Percentiles rank a stretch among this genome's conserved stretches.
These are phyloP conservation scores for Chelonus insularis DNA, from an alignment of 1,140 invertebrate species.

Conservation along the genomic window DNA sequence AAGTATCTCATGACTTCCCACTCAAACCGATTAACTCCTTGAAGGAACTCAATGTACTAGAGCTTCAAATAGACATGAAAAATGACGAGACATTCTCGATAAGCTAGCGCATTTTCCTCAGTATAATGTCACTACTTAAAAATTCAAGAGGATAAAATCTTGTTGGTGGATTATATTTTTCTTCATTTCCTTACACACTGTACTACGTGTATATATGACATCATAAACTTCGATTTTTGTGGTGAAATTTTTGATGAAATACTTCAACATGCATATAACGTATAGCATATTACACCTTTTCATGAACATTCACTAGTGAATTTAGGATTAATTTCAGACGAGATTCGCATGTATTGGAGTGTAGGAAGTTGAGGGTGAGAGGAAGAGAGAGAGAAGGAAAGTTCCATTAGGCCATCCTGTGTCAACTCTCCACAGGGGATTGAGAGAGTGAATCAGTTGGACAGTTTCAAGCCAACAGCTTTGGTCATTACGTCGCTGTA, in stretches of 20 bases:
- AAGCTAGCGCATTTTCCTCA: too few species aligned
- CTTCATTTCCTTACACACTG: too few species aligned
- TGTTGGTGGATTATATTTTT: too few species aligned
- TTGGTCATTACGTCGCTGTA: slow-evolving; percentile 2
- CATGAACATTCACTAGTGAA: background rate
- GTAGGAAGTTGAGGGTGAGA: background rate
- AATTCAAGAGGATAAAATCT: too few species aligned
- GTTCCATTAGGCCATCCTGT: slow-evolving; percentile 31
- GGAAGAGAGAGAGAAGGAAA: slow-evolving; percentile 2
- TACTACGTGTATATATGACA: background rate
- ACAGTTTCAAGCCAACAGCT: slow-evolving; percentile 30
- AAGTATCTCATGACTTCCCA: background rate
- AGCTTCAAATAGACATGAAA: background rate
- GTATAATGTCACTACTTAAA: too few species aligned
- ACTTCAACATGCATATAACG: background rate
- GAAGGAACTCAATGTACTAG: background rate
- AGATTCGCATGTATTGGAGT: background rate
- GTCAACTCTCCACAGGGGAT: slow-evolving; percentile 11
- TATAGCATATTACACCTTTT: background rate
- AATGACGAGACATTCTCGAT: background rate
- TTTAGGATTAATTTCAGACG: slow-evolving; percentile 8
- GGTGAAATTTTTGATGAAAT: background rate
- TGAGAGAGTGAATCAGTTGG: background rate
- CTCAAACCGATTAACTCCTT: background rate
- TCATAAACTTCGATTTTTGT: background rate